phyloP scores from a whole-genome alignment of 1,140 invertebrate genomes.

The Atta colombica region DNA sequence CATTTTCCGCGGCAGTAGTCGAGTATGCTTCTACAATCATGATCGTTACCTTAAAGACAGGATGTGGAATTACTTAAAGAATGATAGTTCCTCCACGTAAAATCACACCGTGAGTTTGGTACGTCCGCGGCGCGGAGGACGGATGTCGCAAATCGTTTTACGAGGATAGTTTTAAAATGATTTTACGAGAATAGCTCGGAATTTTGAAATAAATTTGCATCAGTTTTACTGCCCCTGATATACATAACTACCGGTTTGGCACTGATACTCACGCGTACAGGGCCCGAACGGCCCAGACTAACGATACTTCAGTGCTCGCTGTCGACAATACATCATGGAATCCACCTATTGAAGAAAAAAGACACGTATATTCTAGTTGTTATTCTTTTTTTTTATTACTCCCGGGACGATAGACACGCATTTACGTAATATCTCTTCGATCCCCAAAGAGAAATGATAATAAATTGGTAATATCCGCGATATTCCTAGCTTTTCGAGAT shows the following conservation, averaged over 20 bases:
- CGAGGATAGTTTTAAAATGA: slow-evolving; percentile 84
- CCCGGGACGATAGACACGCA: background rate
- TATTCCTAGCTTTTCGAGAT: background rate
- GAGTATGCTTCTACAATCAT: slow-evolving; percentile 64
- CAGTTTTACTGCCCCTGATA: slow-evolving; percentile 83
- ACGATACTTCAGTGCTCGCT: slow-evolving; percentile 69
- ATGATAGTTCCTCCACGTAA: slow-evolving; percentile 70
- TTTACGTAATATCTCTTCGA: background rate
- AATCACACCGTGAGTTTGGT: slow-evolving; percentile 66
- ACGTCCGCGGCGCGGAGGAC: slow-evolving; percentile 56
- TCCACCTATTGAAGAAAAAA: slow-evolving; percentile 73
- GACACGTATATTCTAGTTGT: slow-evolving; percentile 13
- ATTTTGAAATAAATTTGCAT: slow-evolving; percentile 86
- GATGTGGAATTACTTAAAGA: slow-evolving; percentile 73
- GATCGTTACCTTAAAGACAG: slow-evolving; percentile 67
- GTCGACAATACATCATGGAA: slow-evolving; percentile 71
- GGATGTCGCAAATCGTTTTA: slow-evolving; percentile 84
- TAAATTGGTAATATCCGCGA: background rate
- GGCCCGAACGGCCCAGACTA: slow-evolving; percentile 64
- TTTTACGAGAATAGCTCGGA: slow-evolving; percentile 80
- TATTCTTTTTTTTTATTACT: background rate
- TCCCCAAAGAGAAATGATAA: background rate
- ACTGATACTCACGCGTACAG: slow-evolving; percentile 78
- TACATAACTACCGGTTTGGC: slow-evolving; percentile 85
- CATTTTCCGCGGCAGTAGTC: slow-evolving; percentile 37